Base-by-base conservation (phyloP, 2,797 vertebrate species). In the Sebastes goodei region DNA sequence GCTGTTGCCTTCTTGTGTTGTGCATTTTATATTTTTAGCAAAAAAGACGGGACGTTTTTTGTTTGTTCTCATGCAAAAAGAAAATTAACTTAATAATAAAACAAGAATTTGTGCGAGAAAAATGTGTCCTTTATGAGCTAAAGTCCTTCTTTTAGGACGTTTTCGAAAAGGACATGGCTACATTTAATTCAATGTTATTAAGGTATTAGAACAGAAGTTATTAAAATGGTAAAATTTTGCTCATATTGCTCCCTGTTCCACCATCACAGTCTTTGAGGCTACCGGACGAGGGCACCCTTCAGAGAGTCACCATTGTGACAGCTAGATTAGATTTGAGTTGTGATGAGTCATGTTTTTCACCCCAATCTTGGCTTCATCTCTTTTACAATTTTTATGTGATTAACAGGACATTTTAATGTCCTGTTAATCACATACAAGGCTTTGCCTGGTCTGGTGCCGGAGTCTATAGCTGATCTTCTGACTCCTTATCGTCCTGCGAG, bases 321-420 rank as follows among this genome's bases (percentile, higher is more conserved):
- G 56, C 21, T 10, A 29, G 59, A 71, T 14, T 55, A 42, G 30
- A 67, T 67, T 21, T 66, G 5, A 70, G 29, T 46, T 2, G 5
- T 52, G 64, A 53, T 73, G 69, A 68, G 52, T 52, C 20, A 38
- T 80, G 29, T 46, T 62, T 71, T 70, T 67, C 35, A 76, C 4
- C 14, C 29, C 10, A 38, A 7, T 59, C 14, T 27, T 23, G 17
- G 20, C 49, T 53, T 53, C 49, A 53, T 53, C 4, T 53, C 49
- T 53, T 21, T 62, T 30, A 32, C 14, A 57, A 61, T 70, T 10
- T 29, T 29, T 29, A 29, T 29, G 27, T 29, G 27, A 29, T 29
- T 29, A 29, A 29, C 27, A 29, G 27, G 27, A 29, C 1, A 20
- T 56, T 74, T 49, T 9, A 33, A 71, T 35, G n/a, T 10, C 11